Conservation (phyloP, 1,140 invertebrate genomes). For the Drosophila sproati region DNA sequence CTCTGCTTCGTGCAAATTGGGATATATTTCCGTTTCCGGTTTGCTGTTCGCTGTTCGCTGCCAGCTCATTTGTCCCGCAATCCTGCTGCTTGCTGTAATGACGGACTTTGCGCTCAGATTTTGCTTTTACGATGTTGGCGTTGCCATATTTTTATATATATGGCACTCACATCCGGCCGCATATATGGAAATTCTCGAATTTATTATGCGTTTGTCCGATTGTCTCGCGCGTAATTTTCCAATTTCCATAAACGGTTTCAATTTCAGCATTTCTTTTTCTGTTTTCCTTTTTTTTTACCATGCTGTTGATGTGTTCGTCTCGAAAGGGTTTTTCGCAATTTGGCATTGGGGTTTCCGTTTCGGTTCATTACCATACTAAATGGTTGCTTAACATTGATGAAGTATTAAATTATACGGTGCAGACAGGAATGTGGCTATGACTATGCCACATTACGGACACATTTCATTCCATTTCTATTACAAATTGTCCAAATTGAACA, state of each 20-base stretch:
- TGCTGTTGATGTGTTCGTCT: constrained; percentile 38
- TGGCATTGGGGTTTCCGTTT: constrained; percentile 27
- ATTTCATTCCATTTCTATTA: constrained; percentile 50
- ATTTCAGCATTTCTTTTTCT: constrained; percentile 31
- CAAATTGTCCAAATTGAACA: constrained; percentile 13
- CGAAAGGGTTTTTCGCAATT: constrained; percentile 46
- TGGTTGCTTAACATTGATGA: constrained; percentile 68
- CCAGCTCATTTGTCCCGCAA: constrained; percentile 67
- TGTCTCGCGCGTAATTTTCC: constrained; percentile 61
- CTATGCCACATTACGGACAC: constrained; percentile 59
- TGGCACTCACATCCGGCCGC: constrained; percentile 18
- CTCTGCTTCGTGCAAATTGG: constrained; percentile 27
- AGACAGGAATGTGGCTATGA: constrained; percentile 41
- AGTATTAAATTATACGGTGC: constrained; percentile 73
- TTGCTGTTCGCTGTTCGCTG: constrained; percentile 52
- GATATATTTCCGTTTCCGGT: constrained; percentile 72
- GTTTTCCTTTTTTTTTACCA: constrained; percentile 24
- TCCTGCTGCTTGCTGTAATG: constrained; percentile 18
- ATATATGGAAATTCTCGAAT: constrained; percentile 48
- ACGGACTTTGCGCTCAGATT: constrained; percentile 45
- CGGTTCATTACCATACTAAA: constrained; percentile 74
- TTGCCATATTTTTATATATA: constrained; percentile 31
- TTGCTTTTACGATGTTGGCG: constrained; percentile 46
- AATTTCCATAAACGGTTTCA: constrained; percentile 66
- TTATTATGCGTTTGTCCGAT: constrained; percentile 50